Conservation (phyloP, 2,113 vertebrate genomes). For the Gavialis gangeticus region DNA sequence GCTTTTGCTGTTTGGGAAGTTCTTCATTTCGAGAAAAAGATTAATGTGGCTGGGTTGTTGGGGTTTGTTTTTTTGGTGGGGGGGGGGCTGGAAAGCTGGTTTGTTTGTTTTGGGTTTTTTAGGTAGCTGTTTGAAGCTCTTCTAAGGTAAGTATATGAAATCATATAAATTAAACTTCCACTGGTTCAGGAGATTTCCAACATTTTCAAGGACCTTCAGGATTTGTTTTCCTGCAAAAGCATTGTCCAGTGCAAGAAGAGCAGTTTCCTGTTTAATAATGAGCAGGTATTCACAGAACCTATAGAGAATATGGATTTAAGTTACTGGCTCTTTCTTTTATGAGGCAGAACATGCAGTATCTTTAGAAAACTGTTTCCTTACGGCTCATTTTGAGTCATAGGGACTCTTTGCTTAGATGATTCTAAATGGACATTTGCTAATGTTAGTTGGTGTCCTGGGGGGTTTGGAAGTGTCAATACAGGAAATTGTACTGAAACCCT, state of each 20-base stretch:
- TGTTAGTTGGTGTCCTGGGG: not conserved
- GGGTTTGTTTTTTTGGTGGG: not conserved
- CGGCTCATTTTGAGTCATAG: not conserved
- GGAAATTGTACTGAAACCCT: not conserved
- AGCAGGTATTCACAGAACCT: not conserved
- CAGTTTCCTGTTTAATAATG: not conserved
- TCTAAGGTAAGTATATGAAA: not conserved
- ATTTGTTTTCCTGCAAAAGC: not conserved
- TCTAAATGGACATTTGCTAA: not conserved
- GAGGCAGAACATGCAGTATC: not conserved
- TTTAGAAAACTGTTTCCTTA: not conserved
- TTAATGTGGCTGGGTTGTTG: not conserved
- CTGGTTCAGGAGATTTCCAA: not conserved
- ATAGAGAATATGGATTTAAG: not conserved
- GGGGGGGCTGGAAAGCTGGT: too few species aligned
- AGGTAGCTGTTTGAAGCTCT: not conserved
- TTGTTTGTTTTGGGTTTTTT: too few species aligned
- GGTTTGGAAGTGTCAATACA: not conserved
- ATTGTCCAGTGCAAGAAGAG: not conserved
- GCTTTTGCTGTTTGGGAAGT: not conserved
- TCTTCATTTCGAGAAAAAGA: not conserved
- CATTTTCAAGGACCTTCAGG: not conserved
- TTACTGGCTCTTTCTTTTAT: not conserved
- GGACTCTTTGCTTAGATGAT: not conserved
- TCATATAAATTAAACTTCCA: not conserved